Evolutionary conservation across 2,113 vertebrate species (phyloP), one percentile per base, ranked within the genome.

Genomic region (Scartelaos histophorus): DNA sequence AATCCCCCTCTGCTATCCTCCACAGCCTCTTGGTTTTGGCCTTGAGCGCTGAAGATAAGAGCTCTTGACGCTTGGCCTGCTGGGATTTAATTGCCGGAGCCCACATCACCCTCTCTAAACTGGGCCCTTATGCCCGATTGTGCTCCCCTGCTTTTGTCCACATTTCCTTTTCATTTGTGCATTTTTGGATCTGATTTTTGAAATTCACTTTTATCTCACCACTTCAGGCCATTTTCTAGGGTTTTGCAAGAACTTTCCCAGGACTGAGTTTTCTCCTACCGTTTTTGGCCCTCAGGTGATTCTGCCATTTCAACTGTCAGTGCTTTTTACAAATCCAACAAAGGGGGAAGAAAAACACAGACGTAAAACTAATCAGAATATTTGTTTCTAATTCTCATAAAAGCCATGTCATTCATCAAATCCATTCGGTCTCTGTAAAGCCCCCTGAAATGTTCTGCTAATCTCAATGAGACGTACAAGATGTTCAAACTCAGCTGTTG

Each of bases 41-140:
- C 80, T 89, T 85, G 57, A 69, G 76, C 72, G 86, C 78, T 86
- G 74, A 84, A 86, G 83, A 90, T 84, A 90, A 91, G 82, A 70
- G 74, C 89, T 89, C 88, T 88, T 90, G 84, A 91, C 74, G 81
- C 82, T 62, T 43, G 77, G 81, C 78, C 81, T 71, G 84, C 81
- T 16, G 82, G 84, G 80, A 85, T 88, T 89, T 92, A 85, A 92
- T 89, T 87, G 81, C 72, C 19, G 64, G 83, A 82, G 65, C 75
- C 82, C 73, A 75, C 84, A 85, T 85, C 75, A 82, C 45, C 74
- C 73, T 81, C 64, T 73, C 51, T 71, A 78, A 80, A 74, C 84
- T 51, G 54, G 79, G 70, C 65, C 82, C 80, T 64, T 43, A 38
- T 77, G 80, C 83, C 78, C 75, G 64, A 34, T 71, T 79, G 70